These are phyloP conservation scores for Aphaenogaster ashmeadi DNA, from an alignment of 1,140 invertebrate species.

Conservation along the genomic window DNA sequence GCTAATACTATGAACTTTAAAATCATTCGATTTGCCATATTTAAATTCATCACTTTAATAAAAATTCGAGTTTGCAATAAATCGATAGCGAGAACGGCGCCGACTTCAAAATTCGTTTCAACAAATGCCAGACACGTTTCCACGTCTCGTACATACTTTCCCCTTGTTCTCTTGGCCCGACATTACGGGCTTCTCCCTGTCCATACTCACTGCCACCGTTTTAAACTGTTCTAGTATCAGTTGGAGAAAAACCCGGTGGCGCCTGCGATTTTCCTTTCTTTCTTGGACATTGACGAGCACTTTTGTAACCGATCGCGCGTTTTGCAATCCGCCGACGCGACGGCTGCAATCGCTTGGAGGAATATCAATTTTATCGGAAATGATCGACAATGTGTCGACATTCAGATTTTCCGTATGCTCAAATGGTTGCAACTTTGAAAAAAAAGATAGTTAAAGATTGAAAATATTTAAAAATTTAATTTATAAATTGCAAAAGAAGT, in stretches of 20 bases:
- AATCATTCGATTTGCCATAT: not conserved
- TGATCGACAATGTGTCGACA: slow-evolving; percentile 23
- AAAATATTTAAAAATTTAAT: not conserved
- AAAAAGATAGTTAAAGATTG: not conserved
- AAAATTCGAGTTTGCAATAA: not conserved
- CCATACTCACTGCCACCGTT: not conserved
- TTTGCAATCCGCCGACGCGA: slow-evolving; percentile 65
- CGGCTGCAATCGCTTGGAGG: slow-evolving; percentile 49
- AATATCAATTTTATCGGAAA: slow-evolving; percentile 80
- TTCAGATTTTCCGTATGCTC: not conserved
- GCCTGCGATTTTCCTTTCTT: slow-evolving; percentile 66
- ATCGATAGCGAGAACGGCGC: slow-evolving; percentile 11
- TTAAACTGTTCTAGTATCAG: slow-evolving; percentile 59
- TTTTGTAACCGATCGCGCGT: slow-evolving; percentile 57
- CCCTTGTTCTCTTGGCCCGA: slow-evolving; percentile 73
- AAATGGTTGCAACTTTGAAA: not conserved
- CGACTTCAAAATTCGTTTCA: slow-evolving; percentile 68
- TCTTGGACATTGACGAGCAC: slow-evolving; percentile 53
- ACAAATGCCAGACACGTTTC: slow-evolving; percentile 76
- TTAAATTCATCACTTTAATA: not conserved
- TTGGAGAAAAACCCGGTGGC: slow-evolving; percentile 59
- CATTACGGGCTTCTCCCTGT: slow-evolving; percentile 40
- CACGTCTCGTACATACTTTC: slow-evolving; percentile 72
- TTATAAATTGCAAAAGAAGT: not conserved
- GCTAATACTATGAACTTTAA: not conserved